phyloP scores from a whole-genome alignment of 1,140 invertebrate species.

The Propsilocerus akamusi region DNA sequence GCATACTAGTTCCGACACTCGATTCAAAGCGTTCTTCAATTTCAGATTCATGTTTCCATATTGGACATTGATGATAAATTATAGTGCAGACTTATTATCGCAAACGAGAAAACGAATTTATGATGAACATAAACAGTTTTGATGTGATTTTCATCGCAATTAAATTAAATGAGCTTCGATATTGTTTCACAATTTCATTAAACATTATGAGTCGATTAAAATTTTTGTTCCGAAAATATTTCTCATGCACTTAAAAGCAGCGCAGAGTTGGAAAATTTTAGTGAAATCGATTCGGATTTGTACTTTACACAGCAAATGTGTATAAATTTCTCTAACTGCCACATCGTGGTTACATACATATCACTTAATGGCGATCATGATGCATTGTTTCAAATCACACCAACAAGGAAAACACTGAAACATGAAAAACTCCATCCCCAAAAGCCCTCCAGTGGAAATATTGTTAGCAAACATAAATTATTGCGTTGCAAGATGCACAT shows the following conservation, averaged over 20 bases:
- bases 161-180: slow-evolving; percentile 2
- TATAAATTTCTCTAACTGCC: no score
- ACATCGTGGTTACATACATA: no score
- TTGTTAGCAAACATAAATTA: neutral
- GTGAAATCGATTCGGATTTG: no score
- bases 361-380: neutral
- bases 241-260: neutral
- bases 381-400: neutral
- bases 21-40: no score
- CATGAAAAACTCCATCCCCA: neutral
- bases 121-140: no score
- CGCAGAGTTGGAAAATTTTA: neutral
- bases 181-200: neutral
- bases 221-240: neutral
- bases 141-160: no score
- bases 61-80: neutral
- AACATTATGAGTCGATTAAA: neutral
- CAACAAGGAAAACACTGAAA: neutral
- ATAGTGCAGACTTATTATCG: neutral
- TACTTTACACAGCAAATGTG: no score
- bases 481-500: no score
- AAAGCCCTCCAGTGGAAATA: neutral
- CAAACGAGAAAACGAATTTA: no score
- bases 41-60: neutral
- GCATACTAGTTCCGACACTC: neutral